These are phyloP conservation scores for Oreochromis mossambicus DNA, from an alignment of 2,797 vertebrate genomes.

Conservation along the genomic window DNA sequence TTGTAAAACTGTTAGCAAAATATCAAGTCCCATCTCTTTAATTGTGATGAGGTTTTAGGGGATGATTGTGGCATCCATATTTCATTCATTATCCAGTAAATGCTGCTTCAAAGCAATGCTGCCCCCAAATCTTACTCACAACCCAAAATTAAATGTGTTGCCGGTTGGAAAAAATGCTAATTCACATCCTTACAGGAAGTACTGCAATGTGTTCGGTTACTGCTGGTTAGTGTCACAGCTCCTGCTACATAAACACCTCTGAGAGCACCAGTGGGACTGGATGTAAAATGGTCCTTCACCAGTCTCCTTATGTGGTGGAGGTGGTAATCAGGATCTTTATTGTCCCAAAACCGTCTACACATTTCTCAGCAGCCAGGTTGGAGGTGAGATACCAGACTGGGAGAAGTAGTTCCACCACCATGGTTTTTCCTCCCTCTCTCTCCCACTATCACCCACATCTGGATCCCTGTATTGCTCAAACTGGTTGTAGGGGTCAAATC, in stretches of 20 bases:
- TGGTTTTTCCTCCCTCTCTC: constrained; percentile 82
- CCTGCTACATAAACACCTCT: neutral
- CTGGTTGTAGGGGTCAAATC: constrained; percentile 79
- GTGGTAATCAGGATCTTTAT: neutral
- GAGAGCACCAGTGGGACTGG: neutral
- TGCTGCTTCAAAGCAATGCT: constrained; percentile 15
- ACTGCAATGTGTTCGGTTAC: neutral
- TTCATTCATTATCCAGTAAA: neutral
- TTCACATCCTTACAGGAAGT: constrained; percentile 26
- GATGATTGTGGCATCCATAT: neutral
- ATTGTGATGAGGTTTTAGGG: neutral
- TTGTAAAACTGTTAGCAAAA: neutral
- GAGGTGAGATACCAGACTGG: constrained; percentile 81
- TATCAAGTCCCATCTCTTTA: neutral
- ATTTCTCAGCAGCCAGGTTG: constrained; percentile 89
- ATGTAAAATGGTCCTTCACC: constrained; percentile 1
- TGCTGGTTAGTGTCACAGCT: constrained; percentile 4
- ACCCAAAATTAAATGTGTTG: neutral
- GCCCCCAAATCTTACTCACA: neutral
- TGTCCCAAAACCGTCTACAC: constrained; percentile 46
- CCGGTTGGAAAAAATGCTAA: neutral
- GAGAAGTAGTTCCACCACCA: constrained; percentile 99
- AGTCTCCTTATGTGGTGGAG: neutral
- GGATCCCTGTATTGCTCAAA: constrained; percentile 71
- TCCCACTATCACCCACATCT: constrained; percentile 34